Conservation (phyloP, 1,140 invertebrate genomes). For the Trinorchestia longiramus region DNA sequence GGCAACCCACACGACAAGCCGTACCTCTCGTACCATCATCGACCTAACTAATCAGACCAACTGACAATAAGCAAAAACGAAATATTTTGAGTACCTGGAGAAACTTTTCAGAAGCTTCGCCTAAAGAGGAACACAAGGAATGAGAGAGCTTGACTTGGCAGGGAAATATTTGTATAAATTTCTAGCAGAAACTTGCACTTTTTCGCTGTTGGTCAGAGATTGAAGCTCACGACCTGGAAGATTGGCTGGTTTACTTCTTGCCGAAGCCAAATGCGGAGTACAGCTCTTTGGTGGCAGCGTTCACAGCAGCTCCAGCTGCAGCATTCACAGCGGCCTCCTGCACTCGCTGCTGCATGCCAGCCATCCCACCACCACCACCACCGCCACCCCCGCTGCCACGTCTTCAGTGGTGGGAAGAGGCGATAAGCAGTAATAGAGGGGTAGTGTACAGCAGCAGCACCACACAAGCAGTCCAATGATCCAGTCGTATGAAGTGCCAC, state of each 20-base stretch:
- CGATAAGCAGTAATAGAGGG: not conserved
- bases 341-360: conserved; percentile 60
- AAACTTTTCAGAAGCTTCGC: not conserved
- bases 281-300: conserved; percentile 65
- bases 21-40: not conserved
- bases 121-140: not conserved
- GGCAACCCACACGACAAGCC: not conserved
- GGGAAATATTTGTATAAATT: not conserved
- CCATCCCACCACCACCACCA: conserved; percentile 18
- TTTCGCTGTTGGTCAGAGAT: not conserved
- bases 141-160: not conserved
- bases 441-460: not conserved
- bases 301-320: conserved; percentile 64
- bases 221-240: not conserved
- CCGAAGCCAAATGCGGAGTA: conserved; percentile 64
- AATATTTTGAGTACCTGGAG: not conserved
- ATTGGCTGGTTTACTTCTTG: conserved; percentile 56
- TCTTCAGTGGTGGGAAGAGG: conserved; percentile 12
- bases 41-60: not conserved
- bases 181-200: not conserved
- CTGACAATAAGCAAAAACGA: not conserved
- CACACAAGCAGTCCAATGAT: not conserved
- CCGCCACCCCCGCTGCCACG: conserved; percentile 45
- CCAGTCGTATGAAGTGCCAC: not conserved
- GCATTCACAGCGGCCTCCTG: conserved; percentile 63